phyloP scores from a whole-genome alignment of 2,113 vertebrate genomes.

The Terrapene triunguis region DNA sequence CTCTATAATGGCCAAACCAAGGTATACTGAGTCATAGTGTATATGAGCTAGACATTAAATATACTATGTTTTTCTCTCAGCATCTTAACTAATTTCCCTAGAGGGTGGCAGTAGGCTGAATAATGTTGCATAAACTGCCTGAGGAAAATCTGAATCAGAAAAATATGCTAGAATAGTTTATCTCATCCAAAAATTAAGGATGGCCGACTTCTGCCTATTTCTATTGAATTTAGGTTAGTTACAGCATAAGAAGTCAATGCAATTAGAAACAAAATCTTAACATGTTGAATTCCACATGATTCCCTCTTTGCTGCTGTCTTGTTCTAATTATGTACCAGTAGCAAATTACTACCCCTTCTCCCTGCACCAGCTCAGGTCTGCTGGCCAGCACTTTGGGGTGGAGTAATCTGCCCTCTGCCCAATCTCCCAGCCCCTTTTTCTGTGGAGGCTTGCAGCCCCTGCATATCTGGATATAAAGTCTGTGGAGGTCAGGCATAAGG shows the following conservation, averaged over 20 bases:
- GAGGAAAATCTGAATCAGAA: background rate
- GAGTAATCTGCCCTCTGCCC: background rate
- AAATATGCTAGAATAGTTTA: background rate
- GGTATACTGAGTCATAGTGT: background rate
- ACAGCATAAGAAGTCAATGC: background rate
- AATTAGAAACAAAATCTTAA: background rate
- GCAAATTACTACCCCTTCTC: background rate
- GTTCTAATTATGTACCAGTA: background rate
- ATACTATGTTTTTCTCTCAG: background rate
- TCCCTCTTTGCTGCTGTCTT: background rate
- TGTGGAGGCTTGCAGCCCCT: background rate
- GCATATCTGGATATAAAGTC: background rate
- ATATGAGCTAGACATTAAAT: background rate
- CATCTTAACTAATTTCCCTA: background rate
- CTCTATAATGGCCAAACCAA: background rate
- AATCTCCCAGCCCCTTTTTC: fast-evolving
- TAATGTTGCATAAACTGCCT: background rate
- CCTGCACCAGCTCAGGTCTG: background rate
- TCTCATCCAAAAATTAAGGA: background rate
- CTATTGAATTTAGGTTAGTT: background rate
- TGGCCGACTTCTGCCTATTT: background rate
- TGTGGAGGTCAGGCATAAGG: background rate
- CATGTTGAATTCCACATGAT: background rate
- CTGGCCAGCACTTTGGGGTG: background rate
- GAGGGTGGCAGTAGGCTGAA: background rate